Conservation (phyloP, 2,888 invertebrate species). For the Trachelus troglodyta region DNA sequence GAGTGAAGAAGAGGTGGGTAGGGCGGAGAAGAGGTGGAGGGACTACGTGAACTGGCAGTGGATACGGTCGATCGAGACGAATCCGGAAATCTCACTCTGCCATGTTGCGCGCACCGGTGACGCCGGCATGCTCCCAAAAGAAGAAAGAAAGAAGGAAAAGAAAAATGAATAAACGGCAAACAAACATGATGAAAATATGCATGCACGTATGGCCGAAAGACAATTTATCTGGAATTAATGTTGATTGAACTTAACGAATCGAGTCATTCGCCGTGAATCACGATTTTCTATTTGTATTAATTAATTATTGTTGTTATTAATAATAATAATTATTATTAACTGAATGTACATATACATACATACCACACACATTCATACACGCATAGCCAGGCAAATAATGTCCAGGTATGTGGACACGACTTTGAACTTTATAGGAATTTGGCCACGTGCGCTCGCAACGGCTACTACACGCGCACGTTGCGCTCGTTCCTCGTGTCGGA, state of each 20-base stretch:
- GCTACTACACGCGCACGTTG: background rate
- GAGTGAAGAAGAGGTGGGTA: background rate
- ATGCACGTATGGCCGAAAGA: conserved; percentile 29
- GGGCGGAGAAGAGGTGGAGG: background rate
- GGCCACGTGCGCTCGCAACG: conserved; percentile 36
- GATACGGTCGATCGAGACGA: conserved; percentile 3
- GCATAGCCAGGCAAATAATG: conserved; percentile 25
- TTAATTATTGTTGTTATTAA: conserved; percentile 65
- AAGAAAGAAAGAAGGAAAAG: background rate
- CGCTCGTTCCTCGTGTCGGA: background rate
- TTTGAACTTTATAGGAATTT: conserved; percentile 33
- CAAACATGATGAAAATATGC: background rate
- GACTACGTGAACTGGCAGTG: background rate
- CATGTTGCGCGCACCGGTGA: background rate
- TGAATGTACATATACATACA: conserved; percentile 65
- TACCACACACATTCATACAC: conserved; percentile 52
- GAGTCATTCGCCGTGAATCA: conserved; percentile 61
- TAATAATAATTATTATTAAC: conserved; percentile 65
- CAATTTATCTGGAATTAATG: conserved; percentile 44
- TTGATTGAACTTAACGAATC: conserved; percentile 51
- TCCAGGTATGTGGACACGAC: conserved; percentile 31
- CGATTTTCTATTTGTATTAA: conserved; percentile 65
- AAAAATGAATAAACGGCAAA: conserved; percentile 9
- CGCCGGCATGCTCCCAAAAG: background rate
- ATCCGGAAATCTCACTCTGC: background rate